These are phyloP conservation scores for Xanthia icteritia DNA, from an alignment of 2,888 invertebrate species.

Conservation along the genomic window DNA sequence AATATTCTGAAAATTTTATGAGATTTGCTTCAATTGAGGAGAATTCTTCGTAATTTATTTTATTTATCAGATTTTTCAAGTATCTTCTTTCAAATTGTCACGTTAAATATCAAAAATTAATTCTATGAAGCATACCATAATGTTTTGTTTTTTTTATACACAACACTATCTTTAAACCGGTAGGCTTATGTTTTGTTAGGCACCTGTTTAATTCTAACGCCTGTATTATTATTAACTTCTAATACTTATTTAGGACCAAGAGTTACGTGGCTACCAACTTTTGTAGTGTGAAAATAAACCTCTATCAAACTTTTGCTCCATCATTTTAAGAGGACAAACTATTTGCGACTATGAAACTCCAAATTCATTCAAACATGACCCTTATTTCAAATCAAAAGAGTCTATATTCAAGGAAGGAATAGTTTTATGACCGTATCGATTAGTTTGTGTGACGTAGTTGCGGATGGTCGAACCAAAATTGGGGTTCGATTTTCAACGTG, in stretches of 20 bases:
- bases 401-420: slow-evolving; percentile 5
- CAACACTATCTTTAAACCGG: neutral
- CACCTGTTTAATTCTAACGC: slow-evolving; percentile 3
- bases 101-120: neutral
- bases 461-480: slow-evolving; percentile 49
- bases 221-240: slow-evolving; percentile 53
- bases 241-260: slow-evolving; percentile 61
- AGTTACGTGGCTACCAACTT: slow-evolving; percentile 40
- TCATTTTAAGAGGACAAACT: slow-evolving; percentile 47
- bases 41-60: neutral
- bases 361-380: neutral
- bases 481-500: slow-evolving; percentile 58
- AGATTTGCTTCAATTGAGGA: neutral
- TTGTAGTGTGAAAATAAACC: slow-evolving; percentile 60
- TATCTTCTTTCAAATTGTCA: neutral
- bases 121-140: neutral
- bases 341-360: slow-evolving; percentile 23
- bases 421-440: neutral
- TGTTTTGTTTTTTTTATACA: neutral
- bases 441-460: slow-evolving; percentile 40
- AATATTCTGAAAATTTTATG: neutral
- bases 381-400: neutral
- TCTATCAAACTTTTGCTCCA: slow-evolving; percentile 61
- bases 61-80: neutral
- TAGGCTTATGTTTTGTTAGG: slow-evolving; percentile 20